phyloP scores from a whole-genome alignment of 2,888 invertebrate species.

The Unio pictorum region DNA sequence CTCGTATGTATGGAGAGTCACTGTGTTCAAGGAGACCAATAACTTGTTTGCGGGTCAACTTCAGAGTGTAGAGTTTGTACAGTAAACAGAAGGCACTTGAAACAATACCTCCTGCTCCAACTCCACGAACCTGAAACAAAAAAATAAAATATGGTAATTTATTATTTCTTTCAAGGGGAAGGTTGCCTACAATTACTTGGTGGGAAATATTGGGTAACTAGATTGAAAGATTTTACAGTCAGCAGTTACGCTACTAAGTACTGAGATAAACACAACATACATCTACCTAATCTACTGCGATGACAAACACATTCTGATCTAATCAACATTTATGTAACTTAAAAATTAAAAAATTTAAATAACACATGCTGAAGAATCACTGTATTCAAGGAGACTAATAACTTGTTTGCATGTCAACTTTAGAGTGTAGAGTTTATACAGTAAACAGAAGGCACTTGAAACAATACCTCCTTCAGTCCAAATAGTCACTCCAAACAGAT shows the following conservation, averaged over 20 bases:
- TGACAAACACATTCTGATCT: too few relatives aligned
- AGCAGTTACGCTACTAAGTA: too few relatives aligned
- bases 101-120: conserved; percentile 99
- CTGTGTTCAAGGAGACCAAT: conserved; percentile 94
- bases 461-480: conserved; percentile 88
- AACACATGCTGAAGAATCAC: conserved; percentile 83
- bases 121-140: conserved; percentile 88
- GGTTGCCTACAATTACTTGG: too few relatives aligned
- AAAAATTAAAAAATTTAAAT: too few relatives aligned
- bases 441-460: conserved; percentile 98
- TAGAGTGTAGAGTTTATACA: conserved; percentile 97
- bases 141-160: background rate
- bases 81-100: conserved; percentile 99
- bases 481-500: too few relatives aligned
- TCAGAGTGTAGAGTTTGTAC: conserved; percentile 96
- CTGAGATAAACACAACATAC: too few relatives aligned
- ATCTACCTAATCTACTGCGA: too few relatives aligned
- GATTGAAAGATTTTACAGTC: too few relatives aligned
- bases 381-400: conserved; percentile 93
- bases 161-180: too few relatives aligned
- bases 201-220: too few relatives aligned
- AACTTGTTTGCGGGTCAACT: conserved; percentile 97
- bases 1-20: conserved; percentile 97
- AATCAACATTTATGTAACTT: too few relatives aligned
- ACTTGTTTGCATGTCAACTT: conserved; percentile 98